Evolutionary conservation across 2,797 vertebrate species (phyloP), one percentile per base, ranked within the genome.

Genomic region (Myotis pilosus): DNA sequence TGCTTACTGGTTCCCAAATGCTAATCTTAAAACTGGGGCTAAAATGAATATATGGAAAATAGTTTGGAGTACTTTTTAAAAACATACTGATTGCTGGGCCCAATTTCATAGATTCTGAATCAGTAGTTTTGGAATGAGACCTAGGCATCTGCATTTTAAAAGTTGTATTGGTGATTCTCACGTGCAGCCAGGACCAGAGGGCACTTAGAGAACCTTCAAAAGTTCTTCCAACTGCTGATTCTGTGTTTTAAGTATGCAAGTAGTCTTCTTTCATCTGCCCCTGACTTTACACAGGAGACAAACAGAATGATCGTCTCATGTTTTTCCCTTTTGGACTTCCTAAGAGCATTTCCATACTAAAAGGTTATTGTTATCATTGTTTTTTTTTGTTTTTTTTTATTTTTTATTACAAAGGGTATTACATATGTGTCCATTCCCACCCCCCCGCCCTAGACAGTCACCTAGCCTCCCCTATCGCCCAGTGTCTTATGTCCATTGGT

Each of bases 1-100:
- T 92, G 28, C 41, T 93, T 36, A 17, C 6, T 92, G 13, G 68
- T 90, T 95, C 55, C 68, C 85, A 93, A 92, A 85, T 82, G 79
- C 8, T 53, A 15, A 82, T 89, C 85, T 92, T 51, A 87, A 92
- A 76, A 76, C 57, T 82, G 5, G 12, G 78, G 15, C n/a, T 74
- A 94, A 95, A 85, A 90, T 92, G 57, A 78, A 68, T 47, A 16
- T 5, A 36, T 49, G 84, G 12, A 20, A 90, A 87, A 72, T 90
- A 82, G 72, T 90, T 71, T 33, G 19, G 49, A 60, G 38, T 60
- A 3, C 15, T 71, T 76, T 44, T 79, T 49, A 57, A 86, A 53
- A 68, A 93, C 80, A 30, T 76, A 49, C 53, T 80, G 20, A 69
- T 71, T 64, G 9, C 25, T 85, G 19, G 38, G 7, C 25, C 38